Base-by-base conservation (phyloP, 1,140 invertebrate genomes). In the Formica selysi region DNA sequence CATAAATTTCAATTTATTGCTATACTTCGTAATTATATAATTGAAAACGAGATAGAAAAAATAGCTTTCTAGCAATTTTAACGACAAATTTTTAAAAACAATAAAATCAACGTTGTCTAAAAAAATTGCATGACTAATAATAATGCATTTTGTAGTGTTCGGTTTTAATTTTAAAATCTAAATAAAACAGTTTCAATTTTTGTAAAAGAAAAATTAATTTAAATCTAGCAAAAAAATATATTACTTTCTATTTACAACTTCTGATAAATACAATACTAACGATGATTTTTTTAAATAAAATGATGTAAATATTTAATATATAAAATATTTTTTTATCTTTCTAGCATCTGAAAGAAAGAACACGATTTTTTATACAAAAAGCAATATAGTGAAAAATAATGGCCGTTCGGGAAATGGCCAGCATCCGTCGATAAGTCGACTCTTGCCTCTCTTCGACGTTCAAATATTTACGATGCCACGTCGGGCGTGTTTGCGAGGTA, bases 391-490 rank as follows among this genome's bases (percentile, higher is more conserved):
- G 68, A 5, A 64, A 83, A 73, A 83, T 61, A 74, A 48, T 22
- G 10, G 22, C 13, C 8, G 36, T 3, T 51, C 41, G 57, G 26
- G 48, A 83, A 74, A 73, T 48, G 57, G 41, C 54, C 54, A 83
- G 29, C 62, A 36, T 61, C 38, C 41, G 51, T 54, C 10, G 87
- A 71, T 80, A 76, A 86, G 71, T 51, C 51, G n/a, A 26, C 13
- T 70, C 29, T 81, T 79, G 76, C 44, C 41, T 4, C 26, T 59
- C 36, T 36, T 51, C 36, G 19, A 41, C 4, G 76, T 61, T 48
- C 73, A 88, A 86, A 83, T 78, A 68, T 83, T 83, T 78, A 86
- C 68, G 51, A 67, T 61, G 38, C 36, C 6, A 85, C 81, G 32
- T 85, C 59, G 73, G 54, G 73, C 29, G 22, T 61, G 65, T 78